A percentile compares a stretch with the other conserved stretches of the same genome.
These are phyloP conservation scores for Ips nitidus DNA, from an alignment of 1,140 invertebrate species.

Conservation along the genomic window DNA sequence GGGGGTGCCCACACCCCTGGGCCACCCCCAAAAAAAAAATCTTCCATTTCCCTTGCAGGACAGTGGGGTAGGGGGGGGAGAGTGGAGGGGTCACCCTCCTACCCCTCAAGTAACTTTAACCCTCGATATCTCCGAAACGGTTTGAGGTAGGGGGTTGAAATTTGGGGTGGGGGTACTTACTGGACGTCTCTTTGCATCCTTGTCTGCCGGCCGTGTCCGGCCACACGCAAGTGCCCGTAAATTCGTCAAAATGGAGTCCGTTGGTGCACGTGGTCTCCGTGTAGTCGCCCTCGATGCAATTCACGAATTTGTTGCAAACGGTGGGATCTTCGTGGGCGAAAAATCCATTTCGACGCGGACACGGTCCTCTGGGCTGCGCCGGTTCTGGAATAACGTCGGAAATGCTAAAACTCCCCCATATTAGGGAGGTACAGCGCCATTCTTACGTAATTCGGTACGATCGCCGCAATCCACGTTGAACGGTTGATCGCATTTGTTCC, in stretches of 20 bases:
- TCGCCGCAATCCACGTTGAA: slow-evolving; percentile 89
- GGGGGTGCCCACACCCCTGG: too few relatives aligned
- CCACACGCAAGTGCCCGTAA: slow-evolving; percentile 84
- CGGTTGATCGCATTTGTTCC: slow-evolving; percentile 88
- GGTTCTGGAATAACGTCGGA: slow-evolving; percentile 60
- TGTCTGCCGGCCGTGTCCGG: slow-evolving; percentile 76
- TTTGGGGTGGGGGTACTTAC: slow-evolving; percentile 41
- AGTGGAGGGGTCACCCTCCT: too few relatives aligned
- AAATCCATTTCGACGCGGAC: slow-evolving; percentile 83
- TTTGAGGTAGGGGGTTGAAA: too few relatives aligned
- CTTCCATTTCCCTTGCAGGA: too few relatives aligned
- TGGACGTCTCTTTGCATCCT: slow-evolving; percentile 60
- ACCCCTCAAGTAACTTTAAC: too few relatives aligned
- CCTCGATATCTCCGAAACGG: too few relatives aligned
- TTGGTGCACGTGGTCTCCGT: slow-evolving; percentile 80
- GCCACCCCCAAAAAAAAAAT: too few relatives aligned
- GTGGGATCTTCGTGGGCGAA: slow-evolving; percentile 81
- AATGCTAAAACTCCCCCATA: slow-evolving; percentile 17
- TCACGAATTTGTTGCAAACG: slow-evolving; percentile 84
- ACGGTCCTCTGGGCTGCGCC: slow-evolving; percentile 69
- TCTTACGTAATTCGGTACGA: slow-evolving; percentile 82
- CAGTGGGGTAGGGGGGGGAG: too few relatives aligned
- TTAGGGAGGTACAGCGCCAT: background rate
- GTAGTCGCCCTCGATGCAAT: slow-evolving; percentile 83
- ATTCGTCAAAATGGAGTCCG: slow-evolving; percentile 86